Evolutionary conservation across 2,888 invertebrate species (phyloP).

Genomic region (Trilocha varians): DNA sequence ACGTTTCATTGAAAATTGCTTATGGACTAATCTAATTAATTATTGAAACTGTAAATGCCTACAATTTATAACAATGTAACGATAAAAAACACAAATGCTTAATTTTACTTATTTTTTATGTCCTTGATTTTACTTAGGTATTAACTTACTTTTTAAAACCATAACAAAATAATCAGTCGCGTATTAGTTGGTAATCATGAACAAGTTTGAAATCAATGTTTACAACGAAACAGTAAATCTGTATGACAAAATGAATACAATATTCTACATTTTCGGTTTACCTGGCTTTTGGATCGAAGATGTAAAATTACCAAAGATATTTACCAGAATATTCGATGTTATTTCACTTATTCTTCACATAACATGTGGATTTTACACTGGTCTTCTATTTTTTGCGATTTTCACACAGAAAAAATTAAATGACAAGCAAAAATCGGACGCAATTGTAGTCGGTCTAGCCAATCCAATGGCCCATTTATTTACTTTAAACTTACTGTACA

Average conservation of each 20-base stretch:
- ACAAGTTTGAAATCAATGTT: too few species aligned
- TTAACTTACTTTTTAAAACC: too few species aligned
- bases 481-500: conserved; percentile 7
- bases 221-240: conserved; percentile 10
- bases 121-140: too few species aligned
- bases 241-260: conserved; percentile 11
- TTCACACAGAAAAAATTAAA: conserved; percentile 9
- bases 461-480: conserved; percentile 10
- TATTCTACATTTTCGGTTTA: conserved; percentile 9
- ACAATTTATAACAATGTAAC: too few species aligned
- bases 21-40: too few species aligned
- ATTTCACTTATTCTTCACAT: conserved; percentile 5
- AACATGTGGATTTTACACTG: background rate
- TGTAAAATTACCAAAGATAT: conserved; percentile 10
- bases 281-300: conserved; percentile 20
- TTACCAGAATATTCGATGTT: conserved; percentile 10
- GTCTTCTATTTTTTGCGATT: conserved; percentile 5
- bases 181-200: too few species aligned
- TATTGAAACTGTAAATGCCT: too few species aligned
- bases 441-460: conserved; percentile 8
- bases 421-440: conserved; percentile 10
- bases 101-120: too few species aligned
- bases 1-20: too few species aligned
- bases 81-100: too few species aligned
- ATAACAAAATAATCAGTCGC: too few species aligned